Evolutionary conservation across 2,888 invertebrate genomes (phyloP).

Genomic region (Netelia fuscicornis): DNA sequence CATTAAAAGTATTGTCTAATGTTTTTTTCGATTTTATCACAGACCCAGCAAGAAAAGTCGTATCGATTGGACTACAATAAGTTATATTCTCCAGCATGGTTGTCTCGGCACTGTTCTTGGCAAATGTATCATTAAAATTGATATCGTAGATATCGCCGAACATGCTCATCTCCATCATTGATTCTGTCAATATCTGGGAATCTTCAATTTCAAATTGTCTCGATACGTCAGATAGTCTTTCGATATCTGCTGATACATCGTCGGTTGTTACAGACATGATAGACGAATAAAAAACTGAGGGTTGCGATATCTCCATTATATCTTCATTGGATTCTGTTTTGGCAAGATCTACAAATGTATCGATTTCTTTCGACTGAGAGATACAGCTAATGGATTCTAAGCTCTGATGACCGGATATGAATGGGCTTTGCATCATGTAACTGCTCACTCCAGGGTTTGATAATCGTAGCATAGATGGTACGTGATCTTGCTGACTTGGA

Average conservation of each 20-base stretch:
- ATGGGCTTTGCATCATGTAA: constrained; percentile 6
- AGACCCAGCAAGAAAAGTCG: constrained; percentile 40
- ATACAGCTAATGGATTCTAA: constrained; percentile 82
- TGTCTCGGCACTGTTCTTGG: constrained; percentile 37
- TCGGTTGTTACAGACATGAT: constrained; percentile 67
- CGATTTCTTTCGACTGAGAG: constrained; percentile 80
- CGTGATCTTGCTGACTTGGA: constrained; percentile 66
- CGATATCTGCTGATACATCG: constrained; percentile 51
- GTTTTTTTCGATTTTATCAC: constrained; percentile 2
- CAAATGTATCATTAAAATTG: constrained; percentile 68
- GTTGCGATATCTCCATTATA: constrained; percentile 80
- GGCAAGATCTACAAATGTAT: constrained; percentile 80
- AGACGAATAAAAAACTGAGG: constrained; percentile 80
- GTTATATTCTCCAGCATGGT: constrained; percentile 49
- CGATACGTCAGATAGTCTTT: constrained; percentile 38
- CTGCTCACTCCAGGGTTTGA: constrained; percentile 49
- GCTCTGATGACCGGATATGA: constrained; percentile 79
- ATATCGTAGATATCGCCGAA: constrained; percentile 76
- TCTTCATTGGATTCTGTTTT: constrained; percentile 79
- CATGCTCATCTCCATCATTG: constrained; percentile 82
- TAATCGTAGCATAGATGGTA: constrained; percentile 79
- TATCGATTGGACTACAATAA: constrained; percentile 36
- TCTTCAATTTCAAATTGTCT: constrained; percentile 69
- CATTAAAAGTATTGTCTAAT: constrained; percentile 45
- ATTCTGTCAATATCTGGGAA: constrained; percentile 79